Base-by-base conservation (phyloP, 2,113 vertebrate species). In the Pollimyrus isidori region DNA sequence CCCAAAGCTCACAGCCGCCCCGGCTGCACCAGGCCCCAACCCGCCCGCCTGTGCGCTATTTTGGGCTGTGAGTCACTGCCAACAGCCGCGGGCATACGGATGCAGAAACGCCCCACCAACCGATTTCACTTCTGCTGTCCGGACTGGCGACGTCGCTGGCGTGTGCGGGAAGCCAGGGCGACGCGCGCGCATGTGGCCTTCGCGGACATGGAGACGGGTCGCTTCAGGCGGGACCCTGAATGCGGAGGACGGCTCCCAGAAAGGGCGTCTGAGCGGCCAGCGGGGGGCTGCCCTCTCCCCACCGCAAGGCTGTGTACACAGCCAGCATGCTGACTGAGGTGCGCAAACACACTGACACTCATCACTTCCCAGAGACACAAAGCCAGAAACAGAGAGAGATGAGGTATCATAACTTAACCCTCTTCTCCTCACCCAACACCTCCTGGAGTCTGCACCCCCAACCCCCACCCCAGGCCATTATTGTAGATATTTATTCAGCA, bases 51-150 rank as follows among this genome's bases (percentile, higher is more conserved):
- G 4, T 30, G 19, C n/a, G 80, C 62, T 73, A 73, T 88, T 88
- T 84, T 88, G 26, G 23, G 86, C 86, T 1, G 30, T 87, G 87
- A 87, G 26, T 87, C 87, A 87, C 87, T 19, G 26, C 7, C 87
- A 53, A 30, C 10, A 30, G 85, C 85, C 49, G 17, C 5, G 15
- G 62, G 26, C 19, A 52, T 50, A 53, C 26, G 17, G n/a, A 42
- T 11, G 53, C 39, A 1, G 35, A 87, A 65, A 58, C 17, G 17
- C 86, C 86, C 52, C 30, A 5, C 23, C 21, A 42, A n/a, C 23
- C 23, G 13, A 62, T 62, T 65, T 87, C 52, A 87, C 87, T 62
- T 65, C 56, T 87, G 53, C 26, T n/a, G n/a, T 86, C 45, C 9
- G 85, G 17, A 30, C 46, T 17, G 49, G 7, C 26, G 85, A 53